phyloP scores from a whole-genome alignment of 2,797 vertebrate genomes.

The Pseudocheirus occidentalis region DNA sequence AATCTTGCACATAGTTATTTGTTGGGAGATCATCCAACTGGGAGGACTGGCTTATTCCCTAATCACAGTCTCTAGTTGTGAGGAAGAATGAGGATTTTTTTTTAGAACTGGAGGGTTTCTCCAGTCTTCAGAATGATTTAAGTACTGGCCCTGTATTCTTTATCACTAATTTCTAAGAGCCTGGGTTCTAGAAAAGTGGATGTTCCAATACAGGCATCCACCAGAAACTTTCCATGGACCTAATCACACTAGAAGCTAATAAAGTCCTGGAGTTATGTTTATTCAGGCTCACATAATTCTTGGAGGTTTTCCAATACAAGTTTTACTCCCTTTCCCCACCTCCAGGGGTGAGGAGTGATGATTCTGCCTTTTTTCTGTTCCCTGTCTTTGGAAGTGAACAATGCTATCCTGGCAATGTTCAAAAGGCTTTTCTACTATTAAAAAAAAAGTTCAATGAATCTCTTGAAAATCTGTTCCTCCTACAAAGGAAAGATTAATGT shows the following conservation, averaged over 20 bases:
- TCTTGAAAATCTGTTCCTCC: constrained; percentile 21
- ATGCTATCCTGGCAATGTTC: not conserved
- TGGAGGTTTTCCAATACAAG: not conserved
- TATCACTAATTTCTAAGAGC: not conserved
- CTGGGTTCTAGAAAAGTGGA: not conserved
- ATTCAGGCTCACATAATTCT: not conserved
- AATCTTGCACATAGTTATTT: not conserved
- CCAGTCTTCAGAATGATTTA: not conserved
- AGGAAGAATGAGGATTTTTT: too few relatives aligned
- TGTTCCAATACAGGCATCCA: constrained; percentile 3
- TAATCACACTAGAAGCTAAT: constrained; percentile 52
- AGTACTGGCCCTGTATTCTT: not conserved
- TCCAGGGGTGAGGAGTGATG: not conserved
- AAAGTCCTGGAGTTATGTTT: constrained; percentile 21
- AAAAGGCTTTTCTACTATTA: not conserved
- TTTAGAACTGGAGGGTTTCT: not conserved
- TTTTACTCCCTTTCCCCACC: not conserved
- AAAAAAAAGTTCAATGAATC: constrained; percentile 52
- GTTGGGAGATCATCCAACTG: not conserved
- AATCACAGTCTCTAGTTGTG: not conserved
- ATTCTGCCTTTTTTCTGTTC: not conserved
- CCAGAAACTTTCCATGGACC: constrained; percentile 43
- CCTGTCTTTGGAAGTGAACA: not conserved
- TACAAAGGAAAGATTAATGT: constrained; percentile 58
- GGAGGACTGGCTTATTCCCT: not conserved